phyloP scores from a whole-genome alignment of 2,797 vertebrate species.

The Sphaeramia orbicularis region DNA sequence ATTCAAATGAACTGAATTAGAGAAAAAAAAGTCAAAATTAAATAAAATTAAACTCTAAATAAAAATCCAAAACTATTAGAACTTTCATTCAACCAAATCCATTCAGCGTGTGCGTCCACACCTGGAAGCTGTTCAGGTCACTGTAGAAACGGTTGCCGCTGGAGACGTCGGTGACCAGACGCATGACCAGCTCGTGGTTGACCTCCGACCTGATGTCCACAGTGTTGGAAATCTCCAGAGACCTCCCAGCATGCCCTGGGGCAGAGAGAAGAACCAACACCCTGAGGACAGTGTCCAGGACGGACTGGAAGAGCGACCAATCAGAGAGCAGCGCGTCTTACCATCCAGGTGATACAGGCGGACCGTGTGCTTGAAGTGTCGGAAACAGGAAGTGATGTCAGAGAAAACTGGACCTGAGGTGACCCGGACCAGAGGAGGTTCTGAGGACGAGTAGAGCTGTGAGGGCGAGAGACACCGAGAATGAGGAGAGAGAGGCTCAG shows the following conservation, averaged over 20 bases:
- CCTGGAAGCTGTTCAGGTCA: constrained; percentile 96
- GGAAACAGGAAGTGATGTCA: constrained; percentile 89
- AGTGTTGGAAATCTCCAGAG: constrained; percentile 90
- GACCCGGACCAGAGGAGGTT: constrained; percentile 87
- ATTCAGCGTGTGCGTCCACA: constrained; percentile 43
- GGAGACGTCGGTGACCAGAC: constrained; percentile 87
- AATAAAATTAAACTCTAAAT: too few species aligned
- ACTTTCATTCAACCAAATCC: too few species aligned
- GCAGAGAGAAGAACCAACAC: too few species aligned
- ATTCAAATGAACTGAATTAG: too few species aligned
- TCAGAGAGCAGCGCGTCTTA: too few species aligned
- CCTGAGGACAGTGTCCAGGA: too few species aligned
- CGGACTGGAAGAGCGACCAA: too few species aligned
- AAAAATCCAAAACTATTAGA: too few species aligned
- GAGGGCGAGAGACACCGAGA: too few species aligned
- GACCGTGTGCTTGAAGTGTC: constrained; percentile 87
- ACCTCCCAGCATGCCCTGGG: constrained; percentile 90
- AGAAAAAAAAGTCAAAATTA: too few species aligned
- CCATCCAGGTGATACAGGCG: constrained; percentile 89
- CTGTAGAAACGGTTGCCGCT: constrained; percentile 89
- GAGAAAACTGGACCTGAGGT: constrained; percentile 89
- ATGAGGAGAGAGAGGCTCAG: too few species aligned
- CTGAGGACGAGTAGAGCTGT: too few species aligned
- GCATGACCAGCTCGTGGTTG: constrained; percentile 93
- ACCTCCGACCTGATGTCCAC: constrained; percentile 92